Percentiles rank a stretch among this genome's conserved stretches.
These are phyloP conservation scores for Rhipidura dahli DNA, from an alignment of 2,113 vertebrate genomes.

Conservation along the genomic window DNA sequence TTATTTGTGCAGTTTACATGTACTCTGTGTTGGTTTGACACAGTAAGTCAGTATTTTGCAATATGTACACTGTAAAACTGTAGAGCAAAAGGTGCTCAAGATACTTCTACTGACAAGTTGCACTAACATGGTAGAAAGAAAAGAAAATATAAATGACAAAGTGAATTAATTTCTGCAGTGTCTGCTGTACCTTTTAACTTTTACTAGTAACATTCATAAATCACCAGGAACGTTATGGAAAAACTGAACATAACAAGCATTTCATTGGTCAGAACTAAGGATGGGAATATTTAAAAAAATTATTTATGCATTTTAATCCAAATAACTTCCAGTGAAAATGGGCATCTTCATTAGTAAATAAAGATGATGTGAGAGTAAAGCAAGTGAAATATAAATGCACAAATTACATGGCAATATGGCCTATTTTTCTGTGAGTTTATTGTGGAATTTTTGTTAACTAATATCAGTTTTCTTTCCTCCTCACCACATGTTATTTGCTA, in stretches of 20 bases:
- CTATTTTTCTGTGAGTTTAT: conserved; percentile 51
- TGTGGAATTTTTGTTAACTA: conserved; percentile 64
- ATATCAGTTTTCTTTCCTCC: conserved; percentile 63
- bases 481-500: conserved; percentile 59
- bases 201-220: conserved; percentile 10
- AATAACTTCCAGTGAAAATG: not conserved
- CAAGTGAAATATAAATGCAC: conserved; percentile 43
- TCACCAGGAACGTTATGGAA: not conserved
- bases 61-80: not conserved
- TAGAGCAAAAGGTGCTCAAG: not conserved
- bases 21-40: not conserved
- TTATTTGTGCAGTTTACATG: not conserved
- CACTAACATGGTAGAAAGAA: not conserved
- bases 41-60: not conserved
- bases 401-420: not conserved
- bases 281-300: not conserved
- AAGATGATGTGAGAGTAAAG: conserved; percentile 15
- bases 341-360: conserved; percentile 41
- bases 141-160: not conserved
- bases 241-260: not conserved
- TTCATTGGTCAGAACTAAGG: conserved; percentile 16
- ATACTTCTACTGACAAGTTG: not conserved
- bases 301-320: conserved; percentile 9
- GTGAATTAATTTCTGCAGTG: not conserved
- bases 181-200: not conserved